Evolutionary conservation across 2,797 vertebrate species (phyloP).

Genomic region (Pangasius larnaudii): DNA sequence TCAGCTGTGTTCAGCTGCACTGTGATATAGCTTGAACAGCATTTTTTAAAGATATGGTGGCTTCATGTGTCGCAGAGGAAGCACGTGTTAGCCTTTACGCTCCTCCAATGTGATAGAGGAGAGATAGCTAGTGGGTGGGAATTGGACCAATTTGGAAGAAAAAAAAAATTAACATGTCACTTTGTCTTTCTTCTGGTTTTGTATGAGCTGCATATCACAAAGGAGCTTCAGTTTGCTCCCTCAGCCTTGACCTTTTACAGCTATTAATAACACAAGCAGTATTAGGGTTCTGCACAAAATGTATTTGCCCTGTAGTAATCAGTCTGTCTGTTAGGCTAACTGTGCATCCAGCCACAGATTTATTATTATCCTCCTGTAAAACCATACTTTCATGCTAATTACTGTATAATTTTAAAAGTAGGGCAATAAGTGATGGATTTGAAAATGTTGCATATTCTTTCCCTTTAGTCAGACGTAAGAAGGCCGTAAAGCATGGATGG

Average conservation of each 20-base stretch:
- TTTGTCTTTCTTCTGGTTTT: background rate
- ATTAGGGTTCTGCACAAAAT: background rate
- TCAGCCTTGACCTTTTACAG: slow-evolving; percentile 52
- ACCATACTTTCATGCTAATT: background rate
- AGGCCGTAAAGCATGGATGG: background rate
- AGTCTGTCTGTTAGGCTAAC: background rate
- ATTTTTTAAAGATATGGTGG: background rate
- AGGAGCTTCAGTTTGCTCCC: background rate
- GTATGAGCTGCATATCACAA: slow-evolving; percentile 2
- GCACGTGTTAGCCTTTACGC: background rate
- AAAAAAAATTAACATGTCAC: background rate
- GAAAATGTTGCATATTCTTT: background rate
- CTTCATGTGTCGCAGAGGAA: background rate
- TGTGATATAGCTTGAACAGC: background rate
- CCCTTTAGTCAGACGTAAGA: background rate
- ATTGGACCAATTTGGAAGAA: background rate
- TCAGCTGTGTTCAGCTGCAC: background rate
- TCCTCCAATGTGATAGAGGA: background rate
- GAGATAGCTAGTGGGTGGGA: background rate
- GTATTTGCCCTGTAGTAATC: slow-evolving; percentile 4
- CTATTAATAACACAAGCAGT: slow-evolving; percentile 40
- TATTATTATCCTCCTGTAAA: background rate
- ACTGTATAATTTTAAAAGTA: background rate
- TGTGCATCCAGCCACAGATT: background rate
- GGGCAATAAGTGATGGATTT: background rate